phyloP scores from a whole-genome alignment of 1,140 invertebrate genomes.

The Lycorma delicatula region DNA sequence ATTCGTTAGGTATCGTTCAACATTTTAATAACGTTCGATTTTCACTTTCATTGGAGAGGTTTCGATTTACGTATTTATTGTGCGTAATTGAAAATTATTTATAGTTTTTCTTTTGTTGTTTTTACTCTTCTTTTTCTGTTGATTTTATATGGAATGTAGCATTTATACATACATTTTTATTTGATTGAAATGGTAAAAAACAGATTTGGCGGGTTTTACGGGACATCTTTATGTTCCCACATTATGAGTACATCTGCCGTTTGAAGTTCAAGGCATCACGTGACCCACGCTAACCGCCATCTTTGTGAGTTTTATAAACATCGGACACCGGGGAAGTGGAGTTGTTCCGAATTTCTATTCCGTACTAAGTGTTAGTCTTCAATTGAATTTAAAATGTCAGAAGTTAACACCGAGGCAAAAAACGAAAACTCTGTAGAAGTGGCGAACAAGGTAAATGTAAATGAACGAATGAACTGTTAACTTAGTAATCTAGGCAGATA shows the following conservation, averaged over 20 bases:
- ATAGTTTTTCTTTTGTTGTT: neutral
- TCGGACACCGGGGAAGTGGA: constrained; percentile 22
- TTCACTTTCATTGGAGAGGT: too few species aligned
- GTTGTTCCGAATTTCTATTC: neutral
- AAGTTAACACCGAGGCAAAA: constrained; percentile 43
- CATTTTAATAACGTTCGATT: too few species aligned
- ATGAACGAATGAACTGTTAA: constrained; percentile 32
- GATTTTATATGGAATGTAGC: neutral
- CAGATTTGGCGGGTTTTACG: neutral
- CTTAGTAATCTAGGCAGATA: constrained; percentile 8
- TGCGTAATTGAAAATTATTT: neutral
- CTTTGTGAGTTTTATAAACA: constrained; percentile 46
- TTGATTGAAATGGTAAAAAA: constrained; percentile 10
- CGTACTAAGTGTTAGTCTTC: constrained; percentile 30
- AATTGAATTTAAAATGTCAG: constrained; percentile 40
- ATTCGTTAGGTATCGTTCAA: too few species aligned
- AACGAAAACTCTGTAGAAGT: constrained; percentile 43
- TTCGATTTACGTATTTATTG: neutral
- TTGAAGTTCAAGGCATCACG: constrained; percentile 38
- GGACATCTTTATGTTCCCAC: too few species aligned
- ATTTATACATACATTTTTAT: neutral
- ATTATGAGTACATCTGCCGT: constrained; percentile 35
- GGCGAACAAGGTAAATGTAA: constrained; percentile 29
- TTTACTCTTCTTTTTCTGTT: neutral
- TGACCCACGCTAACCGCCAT: constrained; percentile 49